Evolutionary conservation across 2,888 invertebrate species (phyloP).

Genomic region (Napeogenes sylphis): DNA sequence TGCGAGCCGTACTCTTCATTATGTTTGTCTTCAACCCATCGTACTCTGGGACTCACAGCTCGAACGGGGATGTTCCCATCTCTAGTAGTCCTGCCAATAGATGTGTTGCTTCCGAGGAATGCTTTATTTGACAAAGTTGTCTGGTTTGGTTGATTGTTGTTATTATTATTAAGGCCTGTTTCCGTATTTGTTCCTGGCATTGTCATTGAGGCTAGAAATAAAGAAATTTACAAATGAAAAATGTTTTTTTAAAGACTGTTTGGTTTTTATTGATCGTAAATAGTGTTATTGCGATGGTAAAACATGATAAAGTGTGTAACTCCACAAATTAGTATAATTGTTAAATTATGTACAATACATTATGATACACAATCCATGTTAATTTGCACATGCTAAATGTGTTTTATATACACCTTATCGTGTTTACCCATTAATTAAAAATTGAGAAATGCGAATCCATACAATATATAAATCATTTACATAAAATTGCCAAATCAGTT

Average conservation of each 20-base stretch:
- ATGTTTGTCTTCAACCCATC: conserved; percentile 71
- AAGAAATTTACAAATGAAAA: conserved; percentile 4
- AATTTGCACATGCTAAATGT: conserved; percentile 52
- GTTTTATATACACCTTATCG: conserved; percentile 60
- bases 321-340: conserved; percentile 45
- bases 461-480: conserved; percentile 26
- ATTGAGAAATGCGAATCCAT: conserved; percentile 29
- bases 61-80: conserved; percentile 72
- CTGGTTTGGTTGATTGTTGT: conserved; percentile 65
- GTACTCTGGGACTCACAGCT: conserved; percentile 72
- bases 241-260: not conserved
- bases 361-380: conserved; percentile 42
- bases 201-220: conserved; percentile 83
- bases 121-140: conserved; percentile 71
- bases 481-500: conserved; percentile 57
- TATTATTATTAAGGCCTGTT: conserved; percentile 65
- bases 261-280: not conserved
- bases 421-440: conserved; percentile 48
- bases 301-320: conserved; percentile 64
- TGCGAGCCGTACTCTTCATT: conserved; percentile 64
- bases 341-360: conserved; percentile 44
- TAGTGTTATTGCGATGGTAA: conserved; percentile 30
- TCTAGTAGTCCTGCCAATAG: conserved; percentile 67
- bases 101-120: conserved; percentile 73
- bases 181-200: conserved; percentile 80